These are phyloP conservation scores for Anthonomus grandis DNA, from an alignment of 1,140 invertebrate species.

Conservation along the genomic window DNA sequence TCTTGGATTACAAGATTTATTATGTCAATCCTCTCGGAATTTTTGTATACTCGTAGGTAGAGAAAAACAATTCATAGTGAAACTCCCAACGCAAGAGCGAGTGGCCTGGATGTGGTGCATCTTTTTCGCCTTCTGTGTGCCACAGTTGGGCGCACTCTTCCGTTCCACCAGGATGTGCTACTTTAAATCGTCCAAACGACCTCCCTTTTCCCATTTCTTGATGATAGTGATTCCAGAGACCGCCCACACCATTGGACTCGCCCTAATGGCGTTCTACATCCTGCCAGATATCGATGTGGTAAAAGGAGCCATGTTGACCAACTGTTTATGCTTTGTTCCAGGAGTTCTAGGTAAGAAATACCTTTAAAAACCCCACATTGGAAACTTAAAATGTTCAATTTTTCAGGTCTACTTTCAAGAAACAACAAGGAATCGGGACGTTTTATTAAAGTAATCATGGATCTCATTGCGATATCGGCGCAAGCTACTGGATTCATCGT, in stretches of 20 bases:
- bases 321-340: slow-evolving; percentile 88
- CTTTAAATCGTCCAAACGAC: slow-evolving; percentile 80
- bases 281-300: slow-evolving; percentile 89
- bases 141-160: slow-evolving; percentile 82
- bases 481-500: slow-evolving; percentile 86
- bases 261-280: slow-evolving; percentile 79
- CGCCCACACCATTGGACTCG: slow-evolving; percentile 80
- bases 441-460: slow-evolving; percentile 75
- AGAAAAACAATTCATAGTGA: slow-evolving; percentile 76
- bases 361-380: too few relatives aligned
- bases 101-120: slow-evolving; percentile 92
- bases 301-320: slow-evolving; percentile 90
- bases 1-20: too few relatives aligned
- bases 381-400: too few relatives aligned
- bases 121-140: slow-evolving; percentile 80
- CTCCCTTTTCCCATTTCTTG: slow-evolving; percentile 61
- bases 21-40: too few relatives aligned
- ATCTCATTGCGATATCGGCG: slow-evolving; percentile 75
- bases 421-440: slow-evolving; percentile 77
- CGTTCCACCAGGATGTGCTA: slow-evolving; percentile 83
- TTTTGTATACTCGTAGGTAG: too few relatives aligned
- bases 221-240: slow-evolving; percentile 79
- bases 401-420: slow-evolving; percentile 71
- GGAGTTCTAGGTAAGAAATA: slow-evolving; percentile 62
- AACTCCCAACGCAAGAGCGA: slow-evolving; percentile 74